Evolutionary conservation across 2,113 vertebrate species (phyloP).

Genomic region (Pyrgilauda ruficollis): DNA sequence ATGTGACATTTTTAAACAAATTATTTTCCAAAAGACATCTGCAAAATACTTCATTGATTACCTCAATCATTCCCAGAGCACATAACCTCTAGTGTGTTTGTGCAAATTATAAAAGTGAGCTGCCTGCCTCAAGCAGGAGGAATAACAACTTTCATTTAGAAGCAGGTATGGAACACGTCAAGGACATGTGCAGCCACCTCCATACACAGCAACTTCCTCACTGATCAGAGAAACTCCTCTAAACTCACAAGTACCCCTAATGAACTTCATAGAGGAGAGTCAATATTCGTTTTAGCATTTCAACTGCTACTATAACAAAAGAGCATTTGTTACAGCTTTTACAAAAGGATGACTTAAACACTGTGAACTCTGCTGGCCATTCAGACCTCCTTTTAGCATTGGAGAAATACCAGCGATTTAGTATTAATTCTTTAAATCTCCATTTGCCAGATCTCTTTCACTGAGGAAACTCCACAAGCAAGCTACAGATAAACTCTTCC

Average conservation of each 20-base stretch:
- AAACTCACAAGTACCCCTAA: neutral
- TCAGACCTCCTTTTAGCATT: neutral
- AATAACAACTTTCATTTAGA: neutral
- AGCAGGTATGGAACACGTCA: neutral
- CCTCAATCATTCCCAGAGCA: neutral
- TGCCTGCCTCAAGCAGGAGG: neutral
- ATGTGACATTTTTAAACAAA: neutral
- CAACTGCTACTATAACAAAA: neutral
- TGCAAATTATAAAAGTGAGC: neutral
- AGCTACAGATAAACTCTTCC: neutral
- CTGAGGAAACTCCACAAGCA: neutral
- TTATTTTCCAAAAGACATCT: neutral
- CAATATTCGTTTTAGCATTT: neutral
- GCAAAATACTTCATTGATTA: neutral
- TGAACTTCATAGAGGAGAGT: neutral
- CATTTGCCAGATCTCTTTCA: neutral
- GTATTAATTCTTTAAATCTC: neutral
- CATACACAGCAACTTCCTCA: neutral
- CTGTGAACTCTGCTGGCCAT: neutral
- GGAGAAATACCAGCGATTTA: accelerated
- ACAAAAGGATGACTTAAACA: neutral
- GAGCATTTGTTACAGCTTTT: neutral
- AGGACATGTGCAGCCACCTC: neutral
- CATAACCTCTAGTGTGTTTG: neutral
- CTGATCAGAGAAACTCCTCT: neutral